Base-by-base conservation (phyloP, 1,140 invertebrate species). In the Himalopsyche phryganea region DNA sequence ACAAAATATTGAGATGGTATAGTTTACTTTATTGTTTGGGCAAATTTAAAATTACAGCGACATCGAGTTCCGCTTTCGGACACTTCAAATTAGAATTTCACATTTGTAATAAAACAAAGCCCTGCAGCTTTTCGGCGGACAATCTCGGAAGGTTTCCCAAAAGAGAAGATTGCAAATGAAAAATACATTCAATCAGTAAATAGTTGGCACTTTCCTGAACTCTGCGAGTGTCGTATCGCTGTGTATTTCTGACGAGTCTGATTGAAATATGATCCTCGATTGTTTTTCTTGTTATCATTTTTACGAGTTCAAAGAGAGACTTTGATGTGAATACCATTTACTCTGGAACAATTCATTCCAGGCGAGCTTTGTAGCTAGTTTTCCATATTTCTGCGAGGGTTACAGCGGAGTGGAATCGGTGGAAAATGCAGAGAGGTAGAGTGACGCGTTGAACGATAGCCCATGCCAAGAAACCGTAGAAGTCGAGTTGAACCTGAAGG, bases 351-450 rank as follows among this genome's bases (percentile, higher is more conserved):
- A 64, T 81, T 83, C 87, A 91, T 76, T 91, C 89, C 69, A 91
- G 78, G 61, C 89, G 85, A 59, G 90, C 88, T 80, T 94, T 95
- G 83, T 98, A 98, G 70, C 92, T 94, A 63, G 94, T 96, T 78
- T 96, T 96, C 95, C 96, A 98, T 58, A 98, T 96, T 77, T 98
- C 95, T 62, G 94, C 94, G 59, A 98, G 85, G 77, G 94, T 96
- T 18, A 98, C 92, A 15, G 93, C 92, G 28, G 94, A 96, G 78
- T 98, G 95, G 86, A 98, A 98, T 61, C 92, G 87, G 77, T 94
- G 91, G 84, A 98, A 98, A 71, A 98, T 97, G 80, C 92, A 93
- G 44, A 98, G 84, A 7, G 96, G 96, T 41, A 98, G 79, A 65
- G 93, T 95, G 57, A 96, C 84, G 63, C 93, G 89, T 69, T 94